These are phyloP conservation scores for Apis cerana DNA, from an alignment of 1,140 invertebrate genomes.

Conservation along the genomic window DNA sequence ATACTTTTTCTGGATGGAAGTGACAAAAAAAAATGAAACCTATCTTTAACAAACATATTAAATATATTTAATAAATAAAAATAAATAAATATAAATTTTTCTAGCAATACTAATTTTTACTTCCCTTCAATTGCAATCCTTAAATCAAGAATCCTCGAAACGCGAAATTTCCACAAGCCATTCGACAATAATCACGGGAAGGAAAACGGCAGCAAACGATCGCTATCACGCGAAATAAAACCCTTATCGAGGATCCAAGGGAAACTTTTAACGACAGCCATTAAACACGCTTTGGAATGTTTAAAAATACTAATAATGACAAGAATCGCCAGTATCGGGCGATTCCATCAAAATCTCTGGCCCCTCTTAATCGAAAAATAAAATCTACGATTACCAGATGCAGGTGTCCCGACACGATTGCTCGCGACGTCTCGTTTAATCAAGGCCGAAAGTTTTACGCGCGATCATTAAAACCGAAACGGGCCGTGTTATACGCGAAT, in stretches of 20 bases:
- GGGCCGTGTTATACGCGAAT: slow-evolving; percentile 79
- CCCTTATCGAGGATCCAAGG: neutral
- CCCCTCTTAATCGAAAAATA: slow-evolving; percentile 1
- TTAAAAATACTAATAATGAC: neutral
- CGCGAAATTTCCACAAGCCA: neutral
- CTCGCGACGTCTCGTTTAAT: slow-evolving; percentile 74
- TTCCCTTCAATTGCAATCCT: too few species aligned
- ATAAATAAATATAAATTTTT: too few species aligned
- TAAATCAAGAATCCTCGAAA: neutral
- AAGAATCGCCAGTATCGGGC: neutral
- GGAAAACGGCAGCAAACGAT: neutral
- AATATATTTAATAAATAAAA: too few species aligned
- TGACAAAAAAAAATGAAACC: too few species aligned
- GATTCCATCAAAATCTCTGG: neutral
- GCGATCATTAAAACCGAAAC: slow-evolving; percentile 79
- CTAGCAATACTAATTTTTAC: neutral
- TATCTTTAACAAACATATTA: too few species aligned
- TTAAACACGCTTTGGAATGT: neutral
- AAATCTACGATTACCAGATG: slow-evolving; percentile 14
- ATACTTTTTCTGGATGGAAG: too few species aligned
- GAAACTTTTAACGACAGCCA: neutral
- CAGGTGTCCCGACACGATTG: slow-evolving; percentile 25
- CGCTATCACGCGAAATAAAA: neutral
- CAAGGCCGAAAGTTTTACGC: slow-evolving; percentile 80
- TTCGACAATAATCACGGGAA: neutral